These are phyloP conservation scores for Himalopsyche phryganea DNA, from an alignment of 1,140 invertebrate genomes.

Conservation along the genomic window DNA sequence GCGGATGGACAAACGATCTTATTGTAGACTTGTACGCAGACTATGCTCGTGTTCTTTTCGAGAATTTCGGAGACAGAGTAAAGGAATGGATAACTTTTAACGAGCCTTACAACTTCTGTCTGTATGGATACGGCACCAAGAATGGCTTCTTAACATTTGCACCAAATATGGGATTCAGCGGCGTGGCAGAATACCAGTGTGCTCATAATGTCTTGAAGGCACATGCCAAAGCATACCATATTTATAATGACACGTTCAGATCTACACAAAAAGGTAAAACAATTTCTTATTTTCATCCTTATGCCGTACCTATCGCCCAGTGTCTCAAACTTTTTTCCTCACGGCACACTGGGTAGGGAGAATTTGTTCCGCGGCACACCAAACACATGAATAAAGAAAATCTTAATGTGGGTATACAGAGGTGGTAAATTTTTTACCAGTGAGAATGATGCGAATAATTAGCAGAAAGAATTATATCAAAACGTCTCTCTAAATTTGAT, in stretches of 20 bases:
- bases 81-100: slow-evolving; percentile 42
- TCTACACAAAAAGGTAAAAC: slow-evolving; percentile 4
- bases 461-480: too few relatives aligned
- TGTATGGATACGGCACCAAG: slow-evolving; percentile 27
- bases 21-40: slow-evolving; percentile 49
- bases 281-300: neutral
- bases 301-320: neutral
- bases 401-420: too few relatives aligned
- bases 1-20: slow-evolving; percentile 32
- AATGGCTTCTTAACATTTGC: slow-evolving; percentile 27
- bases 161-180: slow-evolving; percentile 35
- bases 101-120: slow-evolving; percentile 38
- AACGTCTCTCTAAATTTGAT: too few relatives aligned
- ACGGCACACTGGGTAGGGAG: too few relatives aligned
- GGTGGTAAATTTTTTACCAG: too few relatives aligned
- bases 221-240: slow-evolving; percentile 53
- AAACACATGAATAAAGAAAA: too few relatives aligned
- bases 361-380: too few relatives aligned
- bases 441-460: too few relatives aligned
- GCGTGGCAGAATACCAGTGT: slow-evolving; percentile 49
- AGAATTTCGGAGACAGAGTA: slow-evolving; percentile 43
- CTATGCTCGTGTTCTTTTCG: slow-evolving; percentile 45
- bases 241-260: slow-evolving; percentile 41
- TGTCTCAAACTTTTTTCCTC: neutral
- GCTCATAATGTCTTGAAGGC: slow-evolving; percentile 53